Evolutionary conservation across 2,797 vertebrate species (phyloP).

Genomic region (Antrozous pallidus): DNA sequence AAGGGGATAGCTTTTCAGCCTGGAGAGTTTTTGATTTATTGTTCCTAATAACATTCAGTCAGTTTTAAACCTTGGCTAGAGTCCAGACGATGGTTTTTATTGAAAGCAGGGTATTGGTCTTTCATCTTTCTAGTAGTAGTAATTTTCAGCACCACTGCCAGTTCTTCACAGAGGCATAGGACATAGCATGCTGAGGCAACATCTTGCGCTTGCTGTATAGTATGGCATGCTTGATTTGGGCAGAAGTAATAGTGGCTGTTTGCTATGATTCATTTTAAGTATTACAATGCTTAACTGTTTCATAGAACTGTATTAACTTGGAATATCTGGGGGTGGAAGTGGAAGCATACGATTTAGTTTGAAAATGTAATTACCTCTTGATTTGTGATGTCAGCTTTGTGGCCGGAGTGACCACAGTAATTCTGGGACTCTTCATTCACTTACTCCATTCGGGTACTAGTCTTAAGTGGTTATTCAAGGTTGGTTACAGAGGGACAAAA

Average conservation of each 20-base stretch:
- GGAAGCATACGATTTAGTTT: conserved; percentile 30
- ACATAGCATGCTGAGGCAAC: neutral
- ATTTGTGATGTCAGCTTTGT: conserved; percentile 59
- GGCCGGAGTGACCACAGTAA: conserved; percentile 21
- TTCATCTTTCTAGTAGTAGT: conserved; percentile 42
- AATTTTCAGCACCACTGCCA: conserved; percentile 78
- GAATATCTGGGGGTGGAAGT: conserved; percentile 26
- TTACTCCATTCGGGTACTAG: neutral
- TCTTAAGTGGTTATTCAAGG: conserved; percentile 34
- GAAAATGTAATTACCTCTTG: conserved; percentile 55
- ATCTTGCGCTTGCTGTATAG: neutral
- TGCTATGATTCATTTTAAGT: conserved; percentile 26
- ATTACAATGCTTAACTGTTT: conserved; percentile 51
- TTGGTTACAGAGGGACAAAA: conserved; percentile 37
- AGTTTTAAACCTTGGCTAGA: conserved; percentile 59
- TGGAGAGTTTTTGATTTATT: conserved; percentile 66
- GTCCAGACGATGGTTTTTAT: conserved; percentile 62
- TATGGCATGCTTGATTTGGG: conserved; percentile 7
- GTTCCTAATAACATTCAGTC: conserved; percentile 65
- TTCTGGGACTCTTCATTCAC: conserved; percentile 37
- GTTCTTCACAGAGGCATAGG: conserved; percentile 55
- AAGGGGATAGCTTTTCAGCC: conserved; percentile 29
- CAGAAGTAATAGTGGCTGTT: conserved; percentile 18
- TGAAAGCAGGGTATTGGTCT: conserved; percentile 53
- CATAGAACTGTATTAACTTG: conserved; percentile 23